Percentiles rank a stretch among this genome's conserved stretches.
phyloP scores from a whole-genome alignment of 2,888 invertebrate genomes.

The Auanema freiburgensis region DNA sequence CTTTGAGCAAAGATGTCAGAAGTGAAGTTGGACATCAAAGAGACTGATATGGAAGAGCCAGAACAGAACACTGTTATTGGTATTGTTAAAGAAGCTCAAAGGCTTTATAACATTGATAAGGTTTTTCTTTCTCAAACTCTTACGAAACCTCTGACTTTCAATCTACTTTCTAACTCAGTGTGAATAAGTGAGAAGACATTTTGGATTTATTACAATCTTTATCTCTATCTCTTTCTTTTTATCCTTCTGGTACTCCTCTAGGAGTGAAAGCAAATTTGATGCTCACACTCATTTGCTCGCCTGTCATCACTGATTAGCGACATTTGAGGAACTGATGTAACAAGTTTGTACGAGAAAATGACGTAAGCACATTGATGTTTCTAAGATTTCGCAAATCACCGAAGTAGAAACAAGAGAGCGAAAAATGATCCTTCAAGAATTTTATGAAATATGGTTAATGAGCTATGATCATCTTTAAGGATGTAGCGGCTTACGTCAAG shows the following conservation, averaged over 20 bases:
- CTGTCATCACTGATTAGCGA: too few relatives aligned
- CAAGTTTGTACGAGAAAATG: too few relatives aligned
- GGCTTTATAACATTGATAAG: slow-evolving; percentile 44
- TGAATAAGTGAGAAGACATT: not conserved
- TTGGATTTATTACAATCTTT: not conserved
- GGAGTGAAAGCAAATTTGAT: too few relatives aligned
- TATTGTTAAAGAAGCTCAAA: slow-evolving; percentile 36
- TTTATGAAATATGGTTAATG: not conserved
- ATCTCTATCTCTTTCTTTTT: too few relatives aligned
- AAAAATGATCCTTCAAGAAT: slow-evolving; percentile 6
- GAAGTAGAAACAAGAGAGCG: too few relatives aligned
- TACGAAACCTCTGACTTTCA: not conserved
- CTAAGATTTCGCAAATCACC: too few relatives aligned
- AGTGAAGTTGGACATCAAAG: slow-evolving; percentile 41
- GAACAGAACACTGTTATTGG: slow-evolving; percentile 30
- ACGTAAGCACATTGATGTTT: too few relatives aligned
- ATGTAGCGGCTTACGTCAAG: slow-evolving; percentile 45
- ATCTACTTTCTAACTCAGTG: not conserved
- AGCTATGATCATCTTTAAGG: slow-evolving; percentile 18
- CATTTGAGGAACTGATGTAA: too few relatives aligned
- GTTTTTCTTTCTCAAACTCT: too few relatives aligned
- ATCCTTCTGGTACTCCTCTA: too few relatives aligned
- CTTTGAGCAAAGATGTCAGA: slow-evolving; percentile 19
- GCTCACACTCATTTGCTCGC: too few relatives aligned
- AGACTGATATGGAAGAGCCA: slow-evolving; percentile 42